A percentile compares a stretch with the other conserved stretches of the same genome.
Conservation (phyloP, 2,797 vertebrate genomes). For the Adrianichthys oophorus region DNA sequence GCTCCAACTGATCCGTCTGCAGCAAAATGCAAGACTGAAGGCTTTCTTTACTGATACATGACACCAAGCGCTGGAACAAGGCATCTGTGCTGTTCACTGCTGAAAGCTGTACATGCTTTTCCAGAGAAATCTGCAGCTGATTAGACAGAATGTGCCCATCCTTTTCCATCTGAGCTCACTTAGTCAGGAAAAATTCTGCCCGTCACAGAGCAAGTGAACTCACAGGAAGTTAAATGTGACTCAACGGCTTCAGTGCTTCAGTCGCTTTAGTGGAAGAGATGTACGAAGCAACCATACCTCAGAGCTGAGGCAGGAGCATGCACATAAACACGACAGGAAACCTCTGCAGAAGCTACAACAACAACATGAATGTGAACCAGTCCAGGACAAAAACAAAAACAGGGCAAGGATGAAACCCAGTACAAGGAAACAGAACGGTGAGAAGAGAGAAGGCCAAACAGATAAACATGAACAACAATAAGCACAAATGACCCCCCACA, state of each 20-base stretch:
- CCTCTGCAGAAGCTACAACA: too few relatives aligned
- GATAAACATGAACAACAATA: too few relatives aligned
- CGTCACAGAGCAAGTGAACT: slow-evolving; percentile 3
- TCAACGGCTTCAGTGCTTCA: not conserved
- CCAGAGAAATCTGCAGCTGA: not conserved
- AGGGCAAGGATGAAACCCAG: too few relatives aligned
- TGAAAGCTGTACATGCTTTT: not conserved
- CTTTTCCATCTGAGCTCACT: not conserved
- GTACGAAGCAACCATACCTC: too few relatives aligned
- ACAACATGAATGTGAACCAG: too few relatives aligned
- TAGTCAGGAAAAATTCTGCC: slow-evolving; percentile 18
- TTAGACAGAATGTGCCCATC: slow-evolving; percentile 12
- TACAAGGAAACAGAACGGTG: too few relatives aligned
- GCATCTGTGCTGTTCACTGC: not conserved
- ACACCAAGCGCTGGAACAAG: not conserved
- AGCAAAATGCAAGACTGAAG: not conserved
- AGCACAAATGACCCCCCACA: too few relatives aligned
- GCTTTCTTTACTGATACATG: slow-evolving; percentile 17
- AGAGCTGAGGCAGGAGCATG: too few relatives aligned
- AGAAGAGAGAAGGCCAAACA: too few relatives aligned
- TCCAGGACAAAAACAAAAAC: too few relatives aligned
- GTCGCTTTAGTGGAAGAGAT: not conserved
- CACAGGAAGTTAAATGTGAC: slow-evolving; percentile 1
- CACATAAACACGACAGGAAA: too few relatives aligned
- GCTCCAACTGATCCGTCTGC: slow-evolving; percentile 18